Conservation (phyloP, 2,797 vertebrate genomes). For the Microchirus variegatus region DNA sequence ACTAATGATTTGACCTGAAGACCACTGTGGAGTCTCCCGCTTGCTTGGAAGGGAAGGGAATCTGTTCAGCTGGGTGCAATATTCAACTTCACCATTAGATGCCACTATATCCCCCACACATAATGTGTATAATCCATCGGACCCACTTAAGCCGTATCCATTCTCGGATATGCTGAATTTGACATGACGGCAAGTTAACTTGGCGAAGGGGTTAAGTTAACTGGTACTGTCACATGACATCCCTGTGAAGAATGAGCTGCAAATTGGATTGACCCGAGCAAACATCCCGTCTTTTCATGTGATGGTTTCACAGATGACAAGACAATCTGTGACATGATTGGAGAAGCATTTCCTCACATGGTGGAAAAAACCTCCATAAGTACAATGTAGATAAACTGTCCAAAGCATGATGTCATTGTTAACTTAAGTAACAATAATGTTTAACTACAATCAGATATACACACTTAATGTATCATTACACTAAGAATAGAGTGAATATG, state of each 20-base stretch:
- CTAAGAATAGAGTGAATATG: no score
- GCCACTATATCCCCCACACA: not conserved
- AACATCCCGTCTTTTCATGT: not conserved
- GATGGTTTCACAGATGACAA: not conserved
- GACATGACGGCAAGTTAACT: not conserved
- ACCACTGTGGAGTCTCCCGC: no score
- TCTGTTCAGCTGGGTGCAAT: not conserved
- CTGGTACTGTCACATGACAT: not conserved
- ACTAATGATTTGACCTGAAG: no score
- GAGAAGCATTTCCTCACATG: not conserved
- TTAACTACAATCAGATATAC: no score
- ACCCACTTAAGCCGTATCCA: not conserved
- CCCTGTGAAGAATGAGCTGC: not conserved
- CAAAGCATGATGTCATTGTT: no score
- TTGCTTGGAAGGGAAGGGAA: no score
- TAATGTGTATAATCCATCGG: conserved; percentile 5
- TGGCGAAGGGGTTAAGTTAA: not conserved
- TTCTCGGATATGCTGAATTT: not conserved
- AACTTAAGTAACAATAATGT: no score
- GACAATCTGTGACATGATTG: not conserved
- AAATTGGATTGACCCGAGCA: not conserved
- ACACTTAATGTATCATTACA: no score
- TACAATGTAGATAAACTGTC: no score
- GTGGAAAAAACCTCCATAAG: not conserved
- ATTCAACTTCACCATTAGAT: not conserved